Percentiles rank a stretch among this genome's conserved stretches.
Conservation (phyloP, 30 jellyfish, hydroid and myxozoan genomes). For the Morbakka virulenta region DNA sequence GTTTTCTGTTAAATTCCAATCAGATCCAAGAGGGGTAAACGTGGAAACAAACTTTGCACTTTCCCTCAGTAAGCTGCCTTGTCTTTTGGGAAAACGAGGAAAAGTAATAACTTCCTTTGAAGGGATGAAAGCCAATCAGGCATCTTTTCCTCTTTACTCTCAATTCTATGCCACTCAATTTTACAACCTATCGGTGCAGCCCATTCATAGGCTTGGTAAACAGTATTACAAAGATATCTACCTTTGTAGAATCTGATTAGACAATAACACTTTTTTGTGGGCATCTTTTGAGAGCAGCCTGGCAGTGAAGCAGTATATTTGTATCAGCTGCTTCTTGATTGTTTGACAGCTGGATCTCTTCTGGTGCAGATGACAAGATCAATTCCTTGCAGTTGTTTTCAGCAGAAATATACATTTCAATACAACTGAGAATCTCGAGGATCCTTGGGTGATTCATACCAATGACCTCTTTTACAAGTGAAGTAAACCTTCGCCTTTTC, state of each 20-base stretch:
- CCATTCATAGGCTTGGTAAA: conserved; percentile 6
- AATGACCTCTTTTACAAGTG: not conserved
- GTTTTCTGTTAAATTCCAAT: not conserved
- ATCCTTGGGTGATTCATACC: not conserved
- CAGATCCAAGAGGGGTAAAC: not conserved
- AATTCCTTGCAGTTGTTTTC: not conserved
- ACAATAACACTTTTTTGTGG: conserved; percentile 6
- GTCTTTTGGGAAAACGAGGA: conserved; percentile 20
- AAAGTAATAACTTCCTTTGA: conserved; percentile 27
- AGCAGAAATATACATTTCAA: not conserved
- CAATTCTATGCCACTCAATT: not conserved
- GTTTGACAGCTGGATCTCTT: conserved; percentile 9
- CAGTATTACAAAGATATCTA: conserved; percentile 12
- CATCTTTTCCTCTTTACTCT: not conserved
- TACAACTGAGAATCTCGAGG: not conserved
- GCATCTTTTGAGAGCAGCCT: not conserved
- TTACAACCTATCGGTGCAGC: not conserved
- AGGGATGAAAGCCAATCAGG: conserved; percentile 53
- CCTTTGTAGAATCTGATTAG: conserved; percentile 4
- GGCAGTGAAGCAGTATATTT: conserved; percentile 37
- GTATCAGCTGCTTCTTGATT: conserved; percentile 62
- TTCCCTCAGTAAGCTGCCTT: conserved; percentile 13
- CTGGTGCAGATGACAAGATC: conserved; percentile 6
- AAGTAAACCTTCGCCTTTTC: not conserved
- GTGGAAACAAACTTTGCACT: conserved; percentile 9